Percentiles rank a stretch among this genome's conserved stretches.
These are phyloP conservation scores for Karalla daura DNA, from an alignment of 2,797 vertebrate species.

Conservation along the genomic window DNA sequence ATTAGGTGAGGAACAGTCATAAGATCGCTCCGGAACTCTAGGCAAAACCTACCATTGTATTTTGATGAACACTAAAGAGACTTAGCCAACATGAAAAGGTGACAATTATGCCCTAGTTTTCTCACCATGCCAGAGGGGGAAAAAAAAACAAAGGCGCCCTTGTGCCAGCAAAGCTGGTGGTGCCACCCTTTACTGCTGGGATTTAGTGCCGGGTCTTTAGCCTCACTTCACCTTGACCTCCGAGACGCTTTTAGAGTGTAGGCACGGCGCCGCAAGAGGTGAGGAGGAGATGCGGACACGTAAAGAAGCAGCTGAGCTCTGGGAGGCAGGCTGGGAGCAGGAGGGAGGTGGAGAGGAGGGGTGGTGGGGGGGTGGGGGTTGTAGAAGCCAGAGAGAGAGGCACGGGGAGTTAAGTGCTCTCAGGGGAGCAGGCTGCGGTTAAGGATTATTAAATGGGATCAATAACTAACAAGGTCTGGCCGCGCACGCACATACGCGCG, in stretches of 20 bases:
- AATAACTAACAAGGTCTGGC: conserved; percentile 79
- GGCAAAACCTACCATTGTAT: no score
- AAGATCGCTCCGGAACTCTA: no score
- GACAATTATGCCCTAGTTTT: conserved; percentile 5
- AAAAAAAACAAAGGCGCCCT: conserved; percentile 13
- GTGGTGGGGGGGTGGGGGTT: no score
- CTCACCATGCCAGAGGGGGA: background rate
- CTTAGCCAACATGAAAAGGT: conserved; percentile 22
- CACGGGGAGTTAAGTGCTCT: conserved; percentile 75
- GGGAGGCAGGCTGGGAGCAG: conserved; percentile 24
- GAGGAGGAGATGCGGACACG: conserved; percentile 23
- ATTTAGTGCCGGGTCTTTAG: conserved; percentile 55
- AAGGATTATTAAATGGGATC: conserved; percentile 82
- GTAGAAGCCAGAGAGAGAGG: conserved; percentile 28
- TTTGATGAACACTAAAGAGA: no score
- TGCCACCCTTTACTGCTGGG: conserved; percentile 35
- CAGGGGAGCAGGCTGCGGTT: conserved; percentile 69
- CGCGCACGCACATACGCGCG: conserved; percentile 5
- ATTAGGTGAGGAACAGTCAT: no score
- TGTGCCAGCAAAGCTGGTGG: conserved; percentile 10
- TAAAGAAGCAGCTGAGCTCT: conserved; percentile 27
- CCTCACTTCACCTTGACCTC: conserved; percentile 58
- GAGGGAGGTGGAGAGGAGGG: conserved; percentile 25
- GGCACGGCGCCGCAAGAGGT: background rate
- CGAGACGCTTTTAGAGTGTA: conserved; percentile 24